phyloP scores from a whole-genome alignment of 2,888 invertebrate genomes.

The Embidobia sp. region DNA sequence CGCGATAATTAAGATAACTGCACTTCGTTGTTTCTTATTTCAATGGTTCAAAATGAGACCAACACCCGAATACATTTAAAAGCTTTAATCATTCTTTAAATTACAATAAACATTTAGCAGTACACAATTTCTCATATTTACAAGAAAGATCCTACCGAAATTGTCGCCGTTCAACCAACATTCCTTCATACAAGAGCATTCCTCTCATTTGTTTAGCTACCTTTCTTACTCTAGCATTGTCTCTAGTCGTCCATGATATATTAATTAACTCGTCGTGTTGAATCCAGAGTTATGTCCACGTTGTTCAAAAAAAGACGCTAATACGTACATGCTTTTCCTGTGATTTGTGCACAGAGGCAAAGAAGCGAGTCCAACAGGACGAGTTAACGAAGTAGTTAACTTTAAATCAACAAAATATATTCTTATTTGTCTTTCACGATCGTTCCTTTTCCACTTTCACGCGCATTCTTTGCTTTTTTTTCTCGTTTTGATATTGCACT shows the following conservation, averaged over 20 bases:
- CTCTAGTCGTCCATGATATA: constrained; percentile 33
- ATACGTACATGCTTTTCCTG: too few relatives aligned
- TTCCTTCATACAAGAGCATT: constrained; percentile 14
- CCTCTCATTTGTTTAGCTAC: constrained; percentile 63
- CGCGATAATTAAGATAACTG: too few relatives aligned
- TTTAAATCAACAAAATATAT: constrained; percentile 62
- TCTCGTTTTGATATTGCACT: constrained; percentile 72
- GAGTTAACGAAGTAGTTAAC: constrained; percentile 36
- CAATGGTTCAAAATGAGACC: too few relatives aligned
- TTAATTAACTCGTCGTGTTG: constrained; percentile 27
- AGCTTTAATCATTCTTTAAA: constrained; percentile 78
- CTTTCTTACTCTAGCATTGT: constrained; percentile 39
- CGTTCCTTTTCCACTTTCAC: constrained; percentile 15
- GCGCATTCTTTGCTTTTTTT: neutral
- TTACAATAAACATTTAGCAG: constrained; percentile 78
- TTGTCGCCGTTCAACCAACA: constrained; percentile 14
- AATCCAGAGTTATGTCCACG: neutral
- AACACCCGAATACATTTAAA: constrained; percentile 72
- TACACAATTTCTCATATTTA: constrained; percentile 76
- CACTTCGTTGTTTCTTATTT: too few relatives aligned
- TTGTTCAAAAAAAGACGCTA: too few relatives aligned
- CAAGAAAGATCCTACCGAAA: constrained; percentile 69
- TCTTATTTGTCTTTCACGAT: constrained; percentile 5
- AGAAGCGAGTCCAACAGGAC: neutral
- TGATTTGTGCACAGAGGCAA: too few relatives aligned